Conservation (phyloP, 1,140 invertebrate genomes). For the Bombus haemorrhoidalis region DNA sequence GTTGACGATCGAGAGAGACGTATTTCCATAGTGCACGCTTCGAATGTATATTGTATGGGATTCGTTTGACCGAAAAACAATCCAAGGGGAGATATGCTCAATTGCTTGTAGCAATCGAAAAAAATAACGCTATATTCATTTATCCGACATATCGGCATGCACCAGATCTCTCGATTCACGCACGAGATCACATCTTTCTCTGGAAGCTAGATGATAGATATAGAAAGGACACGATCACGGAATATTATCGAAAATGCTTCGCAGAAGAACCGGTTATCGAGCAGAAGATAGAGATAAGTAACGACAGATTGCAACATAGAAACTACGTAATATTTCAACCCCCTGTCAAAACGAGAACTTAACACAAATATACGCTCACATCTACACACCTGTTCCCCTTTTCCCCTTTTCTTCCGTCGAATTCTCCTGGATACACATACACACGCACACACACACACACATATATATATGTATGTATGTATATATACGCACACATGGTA, state of each 20-base stretch:
- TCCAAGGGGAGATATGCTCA: background rate
- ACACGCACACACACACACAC: background rate
- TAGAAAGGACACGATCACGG: background rate
- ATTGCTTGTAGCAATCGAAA: background rate
- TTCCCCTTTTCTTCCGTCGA: conserved; percentile 30
- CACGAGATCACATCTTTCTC: background rate
- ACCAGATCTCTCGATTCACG: background rate
- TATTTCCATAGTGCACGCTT: background rate
- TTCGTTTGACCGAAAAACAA: background rate
- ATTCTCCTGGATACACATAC: conserved; percentile 18
- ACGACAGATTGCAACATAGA: conserved; percentile 1
- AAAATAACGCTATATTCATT: background rate
- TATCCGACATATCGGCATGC: background rate
- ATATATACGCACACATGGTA: background rate
- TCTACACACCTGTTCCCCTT: conserved; percentile 23
- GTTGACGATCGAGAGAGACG: background rate
- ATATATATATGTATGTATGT: background rate
- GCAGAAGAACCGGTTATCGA: conserved; percentile 1
- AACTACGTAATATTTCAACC: conserved; percentile 46
- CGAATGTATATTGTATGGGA: background rate
- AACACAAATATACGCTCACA: conserved; percentile 1
- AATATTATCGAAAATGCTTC: background rate
- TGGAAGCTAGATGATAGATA: background rate
- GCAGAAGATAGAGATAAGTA: background rate
- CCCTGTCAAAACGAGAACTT: conserved; percentile 43